A percentile compares a stretch with the other conserved stretches of the same genome.
phyloP scores from a whole-genome alignment of 2,888 invertebrate genomes.

The Blastobasis adustella region DNA sequence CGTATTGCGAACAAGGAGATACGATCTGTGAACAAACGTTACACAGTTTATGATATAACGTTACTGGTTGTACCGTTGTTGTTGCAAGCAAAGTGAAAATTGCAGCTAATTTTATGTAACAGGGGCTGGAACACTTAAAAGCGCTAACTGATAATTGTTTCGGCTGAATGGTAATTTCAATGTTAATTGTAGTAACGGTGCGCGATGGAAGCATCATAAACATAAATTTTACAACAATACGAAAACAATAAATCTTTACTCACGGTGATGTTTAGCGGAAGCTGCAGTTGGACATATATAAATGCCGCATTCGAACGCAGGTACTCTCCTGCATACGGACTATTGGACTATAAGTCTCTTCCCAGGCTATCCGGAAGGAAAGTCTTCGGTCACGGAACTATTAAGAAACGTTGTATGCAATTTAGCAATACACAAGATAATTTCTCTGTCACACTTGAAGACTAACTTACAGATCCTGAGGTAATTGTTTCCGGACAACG shows the following conservation, averaged over 20 bases:
- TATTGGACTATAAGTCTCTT: too few relatives aligned
- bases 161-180: conserved; percentile 1
- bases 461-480: conserved; percentile 19
- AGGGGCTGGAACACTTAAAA: conserved; percentile 12
- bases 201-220: neutral
- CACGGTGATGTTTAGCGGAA: too few relatives aligned
- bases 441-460: conserved; percentile 40
- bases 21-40: conserved; percentile 6
- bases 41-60: conserved; percentile 10
- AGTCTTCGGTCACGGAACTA: conserved; percentile 39
- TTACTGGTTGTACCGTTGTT: conserved; percentile 9
- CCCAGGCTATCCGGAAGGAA: conserved; percentile 30
- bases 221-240: neutral
- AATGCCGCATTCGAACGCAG: too few relatives aligned
- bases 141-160: conserved; percentile 11
- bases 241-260: too few relatives aligned
- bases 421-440: conserved; percentile 41
- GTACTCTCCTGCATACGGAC: too few relatives aligned
- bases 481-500: conserved; percentile 51
- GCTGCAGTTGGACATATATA: too few relatives aligned
- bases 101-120: conserved; percentile 20
- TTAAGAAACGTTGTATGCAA: conserved; percentile 32
- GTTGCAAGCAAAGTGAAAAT: conserved; percentile 16
- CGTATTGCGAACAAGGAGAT: conserved; percentile 6
- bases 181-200: neutral